Base-by-base conservation (phyloP, 37 sponge, comb jelly and placozoan species). In the Halichondria panicea region DNA sequence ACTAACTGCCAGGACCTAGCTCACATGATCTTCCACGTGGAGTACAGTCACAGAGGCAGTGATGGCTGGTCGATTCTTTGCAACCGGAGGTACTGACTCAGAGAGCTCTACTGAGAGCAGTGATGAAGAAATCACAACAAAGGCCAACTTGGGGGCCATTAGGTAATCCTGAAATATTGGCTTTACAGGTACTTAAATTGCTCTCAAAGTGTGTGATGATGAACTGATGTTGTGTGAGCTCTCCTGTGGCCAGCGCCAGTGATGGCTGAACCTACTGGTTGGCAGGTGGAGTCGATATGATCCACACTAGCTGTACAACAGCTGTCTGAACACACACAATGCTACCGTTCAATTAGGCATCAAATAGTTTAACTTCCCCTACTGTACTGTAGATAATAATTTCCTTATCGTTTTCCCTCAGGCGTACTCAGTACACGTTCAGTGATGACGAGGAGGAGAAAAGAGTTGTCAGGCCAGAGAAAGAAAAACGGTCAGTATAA, bases 381-480 rank as follows among this genome's bases (percentile, higher is more conserved):
- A n/a, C n/a, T n/a, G n/a, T n/a, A n/a, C n/a, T n/a, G n/a, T n/a
- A n/a, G n/a, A n/a, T n/a, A n/a, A n/a, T n/a, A n/a, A n/a, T n/a
- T n/a, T n/a, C n/a, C n/a, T 68, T 70, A 42, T 5, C 32, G 21
- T 1, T 24, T 7, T 70, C 18, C 43, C 34, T 52, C 27, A 27
- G 63, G 34, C 76, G 76, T 8, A 63, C 76, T 0, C 74, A 74
- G 74, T 82, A 56, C 31, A 39, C 24, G 13, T 67, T 86, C 58
- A 79, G 86, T 65, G 86, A 90, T 55, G 96, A 95, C 31, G 93
- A 92, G 11, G 97, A 97, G 5, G 97, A 91, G 79, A 91, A 90
- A 58, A 80, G 97, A 45, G 97, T 97, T 43, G 97, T 97, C 0
- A 80, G 90, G 4, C 88, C 92, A 33, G 69, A 75, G 27, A 97